A percentile compares a stretch with the other conserved stretches of the same genome.
Conservation (phyloP, 2,797 vertebrate species). For the Pipistrellus pipistrellus region DNA sequence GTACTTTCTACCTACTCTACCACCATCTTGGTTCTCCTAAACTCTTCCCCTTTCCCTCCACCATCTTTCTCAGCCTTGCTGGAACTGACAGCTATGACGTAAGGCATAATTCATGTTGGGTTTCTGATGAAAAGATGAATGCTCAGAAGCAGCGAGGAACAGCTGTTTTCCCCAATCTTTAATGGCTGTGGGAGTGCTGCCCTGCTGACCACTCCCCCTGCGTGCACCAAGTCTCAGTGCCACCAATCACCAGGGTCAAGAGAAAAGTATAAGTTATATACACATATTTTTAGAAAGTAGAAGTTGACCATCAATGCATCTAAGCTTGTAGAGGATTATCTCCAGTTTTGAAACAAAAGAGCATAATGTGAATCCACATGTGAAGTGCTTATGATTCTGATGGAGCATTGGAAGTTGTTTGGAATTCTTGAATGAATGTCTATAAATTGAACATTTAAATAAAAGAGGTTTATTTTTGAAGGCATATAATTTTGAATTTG, state of each 20-base stretch:
- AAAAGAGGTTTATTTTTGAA: slow-evolving; percentile 64
- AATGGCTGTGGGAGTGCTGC: too few relatives aligned
- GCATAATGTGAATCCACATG: slow-evolving; percentile 67
- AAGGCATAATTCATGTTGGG: background rate
- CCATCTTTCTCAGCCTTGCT: background rate
- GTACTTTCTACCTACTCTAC: background rate
- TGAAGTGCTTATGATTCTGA: slow-evolving; percentile 61
- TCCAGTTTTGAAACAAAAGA: slow-evolving; percentile 72
- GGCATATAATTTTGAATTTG: slow-evolving; percentile 65
- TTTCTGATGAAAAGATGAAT: background rate
- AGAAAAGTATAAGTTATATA: background rate
- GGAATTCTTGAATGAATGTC: slow-evolving; percentile 55
- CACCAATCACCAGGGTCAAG: background rate
- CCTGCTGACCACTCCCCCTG: background rate
- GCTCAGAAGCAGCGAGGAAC: background rate
- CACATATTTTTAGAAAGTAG: background rate
- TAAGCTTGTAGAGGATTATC: background rate
- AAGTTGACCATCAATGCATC: background rate
- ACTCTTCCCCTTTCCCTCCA: background rate
- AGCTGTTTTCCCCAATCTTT: background rate
- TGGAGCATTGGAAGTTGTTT: slow-evolving; percentile 30
- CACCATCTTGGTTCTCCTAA: background rate
- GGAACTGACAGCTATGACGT: background rate
- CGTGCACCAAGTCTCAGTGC: background rate
- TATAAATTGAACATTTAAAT: slow-evolving; percentile 65